Evolutionary conservation across 2,797 vertebrate species (phyloP).

Genomic region (Pipistrellus kuhlii): DNA sequence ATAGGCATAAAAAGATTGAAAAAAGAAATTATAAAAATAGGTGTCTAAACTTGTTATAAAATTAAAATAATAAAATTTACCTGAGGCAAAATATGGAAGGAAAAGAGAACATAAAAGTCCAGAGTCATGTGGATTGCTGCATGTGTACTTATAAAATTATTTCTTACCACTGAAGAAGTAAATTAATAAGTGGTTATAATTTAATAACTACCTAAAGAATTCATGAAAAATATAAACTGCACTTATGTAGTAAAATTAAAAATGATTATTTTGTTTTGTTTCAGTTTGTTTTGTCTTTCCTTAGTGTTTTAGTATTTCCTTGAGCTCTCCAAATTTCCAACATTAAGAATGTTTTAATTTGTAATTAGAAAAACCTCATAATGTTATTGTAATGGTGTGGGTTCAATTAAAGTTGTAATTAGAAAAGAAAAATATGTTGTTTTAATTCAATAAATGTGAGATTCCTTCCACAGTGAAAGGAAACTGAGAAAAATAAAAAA

Average conservation of each 20-base stretch:
- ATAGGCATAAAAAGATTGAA: slow-evolving; percentile 23
- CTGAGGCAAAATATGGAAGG: background rate
- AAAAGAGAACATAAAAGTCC: slow-evolving; percentile 33
- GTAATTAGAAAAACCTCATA: slow-evolving; percentile 64
- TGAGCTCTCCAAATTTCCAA: slow-evolving; percentile 23
- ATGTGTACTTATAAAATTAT: slow-evolving; percentile 7
- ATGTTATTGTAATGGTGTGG: background rate
- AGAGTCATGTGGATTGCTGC: background rate
- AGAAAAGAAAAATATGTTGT: background rate
- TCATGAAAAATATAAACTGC: background rate
- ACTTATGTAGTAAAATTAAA: slow-evolving; percentile 1
- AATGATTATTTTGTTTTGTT: slow-evolving; percentile 59
- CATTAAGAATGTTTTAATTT: slow-evolving; percentile 33
- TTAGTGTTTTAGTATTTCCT: slow-evolving; percentile 3
- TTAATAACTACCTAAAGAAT: slow-evolving; percentile 19
- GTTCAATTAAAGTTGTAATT: slow-evolving; percentile 42
- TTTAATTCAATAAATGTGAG: slow-evolving; percentile 53
- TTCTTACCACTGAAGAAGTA: background rate
- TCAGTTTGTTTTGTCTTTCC: slow-evolving; percentile 73
- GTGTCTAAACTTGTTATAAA: background rate
- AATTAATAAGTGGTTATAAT: slow-evolving; percentile 26
- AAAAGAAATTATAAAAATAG: background rate
- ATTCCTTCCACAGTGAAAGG: slow-evolving; percentile 7
- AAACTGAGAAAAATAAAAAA: background rate
- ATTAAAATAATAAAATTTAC: slow-evolving; percentile 8